phyloP scores from a whole-genome alignment of 2,888 invertebrate species.

The Ornithoptera priamus region DNA sequence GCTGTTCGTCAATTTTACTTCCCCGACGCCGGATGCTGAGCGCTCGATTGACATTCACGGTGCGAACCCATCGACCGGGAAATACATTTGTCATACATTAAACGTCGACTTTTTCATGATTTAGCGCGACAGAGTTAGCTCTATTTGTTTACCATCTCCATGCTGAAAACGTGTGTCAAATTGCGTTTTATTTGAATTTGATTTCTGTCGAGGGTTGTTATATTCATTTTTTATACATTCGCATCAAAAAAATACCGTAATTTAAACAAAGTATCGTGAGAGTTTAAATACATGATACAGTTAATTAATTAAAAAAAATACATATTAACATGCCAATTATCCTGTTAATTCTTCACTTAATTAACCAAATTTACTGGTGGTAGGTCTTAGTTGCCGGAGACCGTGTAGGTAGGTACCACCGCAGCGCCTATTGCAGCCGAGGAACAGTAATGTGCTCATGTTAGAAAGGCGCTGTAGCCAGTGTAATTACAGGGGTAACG shows the following conservation, averaged over 20 bases:
- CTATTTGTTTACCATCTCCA: conserved; percentile 23
- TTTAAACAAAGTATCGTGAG: background rate
- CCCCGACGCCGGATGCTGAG: conserved; percentile 35
- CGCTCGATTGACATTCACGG: conserved; percentile 60
- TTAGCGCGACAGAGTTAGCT: conserved; percentile 26
- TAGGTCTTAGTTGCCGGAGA: no score
- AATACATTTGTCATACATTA: conserved; percentile 74
- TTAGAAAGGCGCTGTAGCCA: no score
- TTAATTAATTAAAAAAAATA: no score
- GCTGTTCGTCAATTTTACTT: conserved; percentile 52
- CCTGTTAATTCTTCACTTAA: no score
- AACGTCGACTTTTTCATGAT: conserved; percentile 54
- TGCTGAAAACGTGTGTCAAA: conserved; percentile 17
- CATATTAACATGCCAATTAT: no score
- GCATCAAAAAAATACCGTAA: background rate
- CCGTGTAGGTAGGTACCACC: no score
- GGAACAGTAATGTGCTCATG: no score
- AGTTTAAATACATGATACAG: no score
- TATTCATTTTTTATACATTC: background rate
- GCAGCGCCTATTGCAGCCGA: no score
- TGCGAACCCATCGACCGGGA: conserved; percentile 64
- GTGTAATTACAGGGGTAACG: no score
- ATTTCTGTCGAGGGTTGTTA: background rate
- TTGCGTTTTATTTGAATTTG: conserved; percentile 12
- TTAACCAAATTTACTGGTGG: no score